These are phyloP conservation scores for Tinamus guttatus DNA, from an alignment of 2,113 vertebrate genomes.

Conservation along the genomic window DNA sequence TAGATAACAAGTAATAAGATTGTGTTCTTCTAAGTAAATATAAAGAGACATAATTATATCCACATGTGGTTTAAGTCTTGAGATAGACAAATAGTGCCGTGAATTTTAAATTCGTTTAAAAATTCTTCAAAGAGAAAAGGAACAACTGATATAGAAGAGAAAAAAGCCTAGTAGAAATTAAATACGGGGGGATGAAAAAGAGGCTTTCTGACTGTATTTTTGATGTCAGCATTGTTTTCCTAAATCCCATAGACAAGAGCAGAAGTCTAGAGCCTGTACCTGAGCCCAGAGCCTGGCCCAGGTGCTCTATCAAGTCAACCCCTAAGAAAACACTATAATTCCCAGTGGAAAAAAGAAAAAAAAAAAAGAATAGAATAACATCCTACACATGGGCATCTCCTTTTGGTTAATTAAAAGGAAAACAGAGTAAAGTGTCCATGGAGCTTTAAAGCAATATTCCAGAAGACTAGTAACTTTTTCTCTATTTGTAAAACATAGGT, in stretches of 20 bases:
- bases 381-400: background rate
- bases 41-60: slow-evolving; percentile 14
- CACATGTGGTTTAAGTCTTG: background rate
- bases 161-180: background rate
- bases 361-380: background rate
- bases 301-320: background rate
- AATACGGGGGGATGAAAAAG: background rate
- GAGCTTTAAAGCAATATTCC: background rate
- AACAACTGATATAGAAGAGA: background rate
- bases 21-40: background rate
- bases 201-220: background rate
- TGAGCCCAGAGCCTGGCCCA: background rate
- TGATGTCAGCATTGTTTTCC: background rate
- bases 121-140: background rate
- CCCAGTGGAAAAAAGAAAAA: background rate
- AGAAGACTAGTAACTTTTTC: background rate
- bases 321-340: background rate
- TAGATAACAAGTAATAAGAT: background rate
- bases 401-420: background rate
- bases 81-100: background rate
- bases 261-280: background rate
- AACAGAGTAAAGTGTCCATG: background rate
- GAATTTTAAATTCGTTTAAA: background rate
- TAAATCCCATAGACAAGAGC: accelerated
- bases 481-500: accelerated